phyloP scores from a whole-genome alignment of 2,888 invertebrate genomes.

The Cephus pulcher region DNA sequence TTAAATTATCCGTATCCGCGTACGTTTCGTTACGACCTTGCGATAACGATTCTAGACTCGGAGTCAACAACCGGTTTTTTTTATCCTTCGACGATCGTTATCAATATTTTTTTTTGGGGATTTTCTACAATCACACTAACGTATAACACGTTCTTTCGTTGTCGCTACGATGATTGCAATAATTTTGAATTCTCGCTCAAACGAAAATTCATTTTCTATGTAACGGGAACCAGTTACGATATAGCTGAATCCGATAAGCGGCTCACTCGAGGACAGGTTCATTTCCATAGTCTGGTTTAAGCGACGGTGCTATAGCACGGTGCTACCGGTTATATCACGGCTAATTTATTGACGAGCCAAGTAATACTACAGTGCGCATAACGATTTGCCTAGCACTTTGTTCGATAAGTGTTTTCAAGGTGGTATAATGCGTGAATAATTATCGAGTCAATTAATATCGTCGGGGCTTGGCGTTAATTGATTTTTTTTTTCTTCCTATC shows the following conservation, averaged over 20 bases:
- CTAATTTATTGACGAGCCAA: not conserved
- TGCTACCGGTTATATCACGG: not conserved
- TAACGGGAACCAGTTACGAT: slow-evolving; percentile 34
- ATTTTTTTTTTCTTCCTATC: not conserved
- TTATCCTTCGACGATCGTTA: not conserved
- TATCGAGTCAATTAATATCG: not conserved
- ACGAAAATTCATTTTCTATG: slow-evolving; percentile 43
- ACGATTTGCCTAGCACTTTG: not conserved
- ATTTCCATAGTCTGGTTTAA: not conserved
- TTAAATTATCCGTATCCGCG: not conserved
- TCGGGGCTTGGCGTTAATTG: not conserved
- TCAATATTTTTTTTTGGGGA: not conserved
- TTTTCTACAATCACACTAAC: not conserved
- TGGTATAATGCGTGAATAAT: not conserved
- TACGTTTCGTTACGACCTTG: not conserved
- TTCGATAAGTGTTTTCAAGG: not conserved
- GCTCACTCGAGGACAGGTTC: slow-evolving; percentile 36
- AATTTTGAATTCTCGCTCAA: slow-evolving; percentile 26
- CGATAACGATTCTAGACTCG: not conserved
- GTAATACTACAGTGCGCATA: not conserved
- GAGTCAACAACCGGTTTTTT: not conserved
- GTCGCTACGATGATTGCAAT: not conserved
- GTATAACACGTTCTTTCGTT: not conserved
- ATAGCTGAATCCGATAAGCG: slow-evolving; percentile 41
- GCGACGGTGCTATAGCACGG: not conserved